Evolutionary conservation across 1,140 invertebrate genomes (phyloP), one percentile per base, ranked within the genome.

Genomic region (Chironomus tepperi): DNA sequence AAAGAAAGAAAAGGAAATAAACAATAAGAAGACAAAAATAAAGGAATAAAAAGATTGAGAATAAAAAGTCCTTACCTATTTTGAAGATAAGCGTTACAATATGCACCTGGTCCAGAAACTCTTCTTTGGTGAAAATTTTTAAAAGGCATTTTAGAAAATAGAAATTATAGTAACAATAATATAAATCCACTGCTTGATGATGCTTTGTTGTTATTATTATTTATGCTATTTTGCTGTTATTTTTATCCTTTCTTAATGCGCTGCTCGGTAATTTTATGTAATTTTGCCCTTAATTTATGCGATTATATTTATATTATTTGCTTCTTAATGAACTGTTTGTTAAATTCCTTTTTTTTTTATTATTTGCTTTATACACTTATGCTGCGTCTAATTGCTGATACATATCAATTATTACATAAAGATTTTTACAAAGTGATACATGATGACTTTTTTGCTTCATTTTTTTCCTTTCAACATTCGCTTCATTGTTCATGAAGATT

Each of bases 51-150:
- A n/a, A 57, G 8, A 57, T 47, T 10, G 43, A n/a, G 47, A 57
- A 1, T 15, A 57, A 57, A 15, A n/a, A n/a, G 10, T 57, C n/a
- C 65, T 70, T 70, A 70, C 65, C 65, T 70, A 70, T 70, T 70
- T 21, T 70, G 65, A 19, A 70, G 65, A 70, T 70, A 70, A 70
- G 16, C 19, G 65, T 70, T 70, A 70, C 65, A 70, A 70, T 70
- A 70, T 70, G 65, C 65, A 70, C 65, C 65, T 70, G 65, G 65
- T 18, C 65, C 65, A 70, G 16, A 19, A 70, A 70, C 65, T 70
- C 65, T 70, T 70, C 65, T 70, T 18, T 70, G 65, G 65, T 70
- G 65, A 21, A 70, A 70, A 70, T 70, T 70, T 70, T 70, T 70
- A 70, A 70, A 70, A 70, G 65, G 65, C 65, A 70, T 70, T 70